Conservation (phyloP, 2,113 vertebrate genomes). For the Capreolus pygargus region DNA sequence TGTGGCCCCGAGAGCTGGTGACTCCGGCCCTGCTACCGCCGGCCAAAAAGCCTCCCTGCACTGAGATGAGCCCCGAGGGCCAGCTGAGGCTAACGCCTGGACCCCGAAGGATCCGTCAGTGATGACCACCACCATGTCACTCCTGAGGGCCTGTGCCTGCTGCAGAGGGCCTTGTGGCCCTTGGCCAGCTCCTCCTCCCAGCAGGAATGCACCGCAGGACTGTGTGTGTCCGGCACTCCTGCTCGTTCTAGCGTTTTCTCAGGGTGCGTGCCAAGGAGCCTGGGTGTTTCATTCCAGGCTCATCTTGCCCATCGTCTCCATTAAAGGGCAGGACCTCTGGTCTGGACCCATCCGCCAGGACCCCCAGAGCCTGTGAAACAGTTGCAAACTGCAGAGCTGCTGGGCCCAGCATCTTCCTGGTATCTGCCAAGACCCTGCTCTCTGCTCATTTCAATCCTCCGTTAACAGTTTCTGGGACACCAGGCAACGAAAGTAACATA, state of each 20-base stretch:
- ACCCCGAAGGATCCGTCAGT: background rate
- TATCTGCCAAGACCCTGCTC: background rate
- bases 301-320: background rate
- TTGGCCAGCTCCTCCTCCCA: rapidly evolving
- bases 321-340: background rate
- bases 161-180: background rate
- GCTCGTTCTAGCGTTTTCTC: no score
- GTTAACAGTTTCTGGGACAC: background rate
- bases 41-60: background rate
- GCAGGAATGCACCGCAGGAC: background rate
- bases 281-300: background rate
- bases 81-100: background rate
- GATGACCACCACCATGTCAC: background rate
- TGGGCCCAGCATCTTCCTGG: background rate
- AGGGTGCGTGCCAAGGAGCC: background rate
- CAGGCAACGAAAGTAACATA: background rate
- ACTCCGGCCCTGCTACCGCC: background rate
- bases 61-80: background rate
- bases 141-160: background rate
- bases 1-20: background rate
- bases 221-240: rapidly evolving
- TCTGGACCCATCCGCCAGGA: background rate
- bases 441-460: background rate
- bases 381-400: background rate
- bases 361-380: background rate